A percentile compares a stretch with the other conserved stretches of the same genome.
phyloP scores from a whole-genome alignment of 2,888 invertebrate species.

The Melitaea athalia region DNA sequence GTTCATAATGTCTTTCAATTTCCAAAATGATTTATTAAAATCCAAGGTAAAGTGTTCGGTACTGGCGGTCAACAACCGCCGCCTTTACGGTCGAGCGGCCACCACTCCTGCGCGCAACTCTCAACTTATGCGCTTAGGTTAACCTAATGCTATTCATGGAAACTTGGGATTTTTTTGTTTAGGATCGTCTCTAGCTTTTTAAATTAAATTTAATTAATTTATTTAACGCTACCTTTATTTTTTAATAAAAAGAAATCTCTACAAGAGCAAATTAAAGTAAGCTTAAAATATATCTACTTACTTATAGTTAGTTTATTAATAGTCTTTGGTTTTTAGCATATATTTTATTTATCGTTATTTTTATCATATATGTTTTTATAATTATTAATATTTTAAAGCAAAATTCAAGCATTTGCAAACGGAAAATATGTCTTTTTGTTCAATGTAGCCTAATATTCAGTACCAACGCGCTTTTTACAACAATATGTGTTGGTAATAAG shows the following conservation, averaged over 20 bases:
- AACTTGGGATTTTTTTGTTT: slow-evolving; percentile 27
- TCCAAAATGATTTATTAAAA: slow-evolving; percentile 34
- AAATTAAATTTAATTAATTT: too few species aligned
- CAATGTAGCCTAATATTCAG: neutral
- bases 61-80: slow-evolving; percentile 47
- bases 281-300: too few species aligned
- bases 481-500: neutral
- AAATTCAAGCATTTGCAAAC: neutral
- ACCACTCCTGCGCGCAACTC: slow-evolving; percentile 30
- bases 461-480: neutral
- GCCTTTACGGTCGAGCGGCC: slow-evolving; percentile 43
- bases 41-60: slow-evolving; percentile 38
- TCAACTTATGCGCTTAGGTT: slow-evolving; percentile 36
- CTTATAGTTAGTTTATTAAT: too few species aligned
- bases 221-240: too few species aligned
- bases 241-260: too few species aligned
- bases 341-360: too few species aligned
- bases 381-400: too few species aligned
- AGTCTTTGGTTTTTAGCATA: too few species aligned
- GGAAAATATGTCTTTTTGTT: neutral
- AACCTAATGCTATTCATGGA: slow-evolving; percentile 34
- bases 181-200: neutral
- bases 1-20: slow-evolving; percentile 30
- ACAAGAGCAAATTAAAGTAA: too few species aligned
- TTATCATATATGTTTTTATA: too few species aligned